phyloP scores from a whole-genome alignment of 2,888 invertebrate genomes.

The Agrochola litura region DNA sequence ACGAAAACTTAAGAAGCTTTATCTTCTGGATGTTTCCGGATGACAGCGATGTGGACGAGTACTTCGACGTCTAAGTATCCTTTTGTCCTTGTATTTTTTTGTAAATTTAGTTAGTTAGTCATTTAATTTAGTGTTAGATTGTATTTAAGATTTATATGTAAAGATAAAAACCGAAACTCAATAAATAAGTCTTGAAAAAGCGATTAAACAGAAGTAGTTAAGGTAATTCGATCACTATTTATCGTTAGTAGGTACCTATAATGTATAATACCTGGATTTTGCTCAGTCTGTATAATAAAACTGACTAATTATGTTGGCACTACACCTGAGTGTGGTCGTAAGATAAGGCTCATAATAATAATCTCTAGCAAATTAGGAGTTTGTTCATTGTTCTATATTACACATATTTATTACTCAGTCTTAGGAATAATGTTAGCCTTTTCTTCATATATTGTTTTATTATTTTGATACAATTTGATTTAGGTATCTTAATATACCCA shows the following conservation, averaged over 20 bases:
- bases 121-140: too few species aligned
- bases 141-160: too few species aligned
- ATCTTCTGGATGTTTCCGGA: too few species aligned
- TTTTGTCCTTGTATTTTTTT: too few species aligned
- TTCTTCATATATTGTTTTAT: background rate
- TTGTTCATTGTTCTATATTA: constrained; percentile 1
- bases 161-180: too few species aligned
- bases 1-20: too few species aligned
- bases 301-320: background rate
- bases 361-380: constrained; percentile 16
- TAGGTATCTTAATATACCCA: background rate
- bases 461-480: background rate
- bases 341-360: constrained; percentile 45
- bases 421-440: background rate
- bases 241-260: background rate
- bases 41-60: too few species aligned
- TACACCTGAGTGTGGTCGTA: constrained; percentile 21
- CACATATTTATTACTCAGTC: background rate
- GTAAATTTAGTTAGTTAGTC: too few species aligned
- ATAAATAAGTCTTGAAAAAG: background rate
- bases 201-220: background rate
- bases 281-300: background rate
- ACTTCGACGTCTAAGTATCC: too few species aligned
- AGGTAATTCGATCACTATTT: background rate
- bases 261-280: background rate